Percentiles rank a stretch among this genome's conserved stretches.
Conservation (phyloP, 2,113 vertebrate genomes). For the Pelusios castaneus region DNA sequence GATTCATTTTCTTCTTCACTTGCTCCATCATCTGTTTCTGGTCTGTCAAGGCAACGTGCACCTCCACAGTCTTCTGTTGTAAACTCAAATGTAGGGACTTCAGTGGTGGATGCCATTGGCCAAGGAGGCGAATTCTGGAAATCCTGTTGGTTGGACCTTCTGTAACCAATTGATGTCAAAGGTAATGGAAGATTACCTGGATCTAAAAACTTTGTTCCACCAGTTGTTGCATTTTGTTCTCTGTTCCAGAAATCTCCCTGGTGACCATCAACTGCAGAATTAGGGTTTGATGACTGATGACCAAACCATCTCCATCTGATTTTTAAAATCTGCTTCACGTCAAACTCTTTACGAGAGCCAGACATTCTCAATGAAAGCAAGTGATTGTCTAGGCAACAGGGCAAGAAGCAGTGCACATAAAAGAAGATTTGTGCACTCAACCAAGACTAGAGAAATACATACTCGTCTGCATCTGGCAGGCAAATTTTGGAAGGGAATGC, state of each 20-base stretch:
- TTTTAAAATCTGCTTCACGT: constrained; percentile 98
- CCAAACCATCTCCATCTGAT: constrained; percentile 98
- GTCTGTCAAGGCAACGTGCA: constrained; percentile 73
- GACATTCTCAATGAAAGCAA: constrained; percentile 91
- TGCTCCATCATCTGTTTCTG: constrained; percentile 78
- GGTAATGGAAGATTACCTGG: constrained; percentile 74
- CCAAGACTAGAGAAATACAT: constrained; percentile 79
- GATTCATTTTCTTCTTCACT: constrained; percentile 90
- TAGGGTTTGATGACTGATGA: constrained; percentile 87
- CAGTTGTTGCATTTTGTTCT: constrained; percentile 78
- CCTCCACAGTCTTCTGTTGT: constrained; percentile 79
- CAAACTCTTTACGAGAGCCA: constrained; percentile 96
- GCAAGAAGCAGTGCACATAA: constrained; percentile 78
- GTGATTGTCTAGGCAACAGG: constrained; percentile 90
- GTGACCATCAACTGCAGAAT: constrained; percentile 77
- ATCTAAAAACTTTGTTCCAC: constrained; percentile 88
- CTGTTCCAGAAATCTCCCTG: constrained; percentile 87
- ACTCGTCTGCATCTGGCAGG: constrained; percentile 72
- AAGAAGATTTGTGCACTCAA: constrained; percentile 80
- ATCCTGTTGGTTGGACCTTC: constrained; percentile 90
- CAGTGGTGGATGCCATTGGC: constrained; percentile 88
- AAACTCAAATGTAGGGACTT: constrained; percentile 84
- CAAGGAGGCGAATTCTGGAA: constrained; percentile 86
- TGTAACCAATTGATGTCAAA: constrained; percentile 81
- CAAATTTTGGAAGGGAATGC: constrained; percentile 68